These are phyloP conservation scores for Nephrotoma guestfalica DNA, from an alignment of 2,888 invertebrate species.

Conservation along the genomic window DNA sequence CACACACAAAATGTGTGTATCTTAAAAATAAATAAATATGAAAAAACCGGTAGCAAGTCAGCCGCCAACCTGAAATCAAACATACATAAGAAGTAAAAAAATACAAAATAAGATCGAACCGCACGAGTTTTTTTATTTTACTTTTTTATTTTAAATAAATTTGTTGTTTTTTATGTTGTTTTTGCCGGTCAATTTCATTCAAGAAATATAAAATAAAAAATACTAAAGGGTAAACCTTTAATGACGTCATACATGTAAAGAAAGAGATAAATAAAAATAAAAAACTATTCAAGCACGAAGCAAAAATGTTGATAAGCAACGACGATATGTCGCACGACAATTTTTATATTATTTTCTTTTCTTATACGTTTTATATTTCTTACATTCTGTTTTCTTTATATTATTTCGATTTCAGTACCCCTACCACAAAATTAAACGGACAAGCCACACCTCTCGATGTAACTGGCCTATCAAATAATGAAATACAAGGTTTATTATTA, in stretches of 20 bases:
- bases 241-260: neutral
- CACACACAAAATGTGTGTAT: neutral
- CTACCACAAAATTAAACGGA: conserved; percentile 30
- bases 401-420: conserved; percentile 20
- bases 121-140: neutral
- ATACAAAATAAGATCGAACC: neutral
- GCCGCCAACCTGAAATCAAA: neutral
- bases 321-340: neutral
- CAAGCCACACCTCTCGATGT: conserved; percentile 36
- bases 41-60: neutral
- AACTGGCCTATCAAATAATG: conserved; percentile 35
- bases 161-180: neutral
- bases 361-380: neutral
- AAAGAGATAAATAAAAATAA: neutral
- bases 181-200: neutral
- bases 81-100: neutral
- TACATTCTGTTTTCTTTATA: neutral
- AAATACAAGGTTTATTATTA: conserved; percentile 35
- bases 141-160: neutral
- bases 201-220: neutral
- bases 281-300: neutral
- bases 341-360: neutral
- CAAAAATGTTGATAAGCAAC: neutral
- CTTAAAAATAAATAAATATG: neutral
- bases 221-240: neutral